Evolutionary conservation across 2,113 vertebrate genomes (phyloP).

Genomic region (Scolopax mira): DNA sequence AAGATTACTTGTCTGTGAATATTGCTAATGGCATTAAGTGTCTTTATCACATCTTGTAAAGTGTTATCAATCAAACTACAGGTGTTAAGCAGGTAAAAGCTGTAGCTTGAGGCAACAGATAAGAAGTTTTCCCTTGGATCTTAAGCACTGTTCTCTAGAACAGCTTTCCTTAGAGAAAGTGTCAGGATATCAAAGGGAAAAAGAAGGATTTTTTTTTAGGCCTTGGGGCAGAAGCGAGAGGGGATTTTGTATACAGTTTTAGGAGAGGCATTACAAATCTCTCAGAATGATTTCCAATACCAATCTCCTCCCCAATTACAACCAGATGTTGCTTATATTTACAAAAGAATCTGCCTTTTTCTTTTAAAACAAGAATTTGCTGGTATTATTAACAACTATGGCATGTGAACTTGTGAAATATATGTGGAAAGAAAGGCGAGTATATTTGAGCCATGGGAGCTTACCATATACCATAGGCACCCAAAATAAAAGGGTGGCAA

Average conservation of each 20-base stretch:
- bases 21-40: slow-evolving; percentile 14
- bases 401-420: not conserved
- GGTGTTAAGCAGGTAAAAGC: slow-evolving; percentile 28
- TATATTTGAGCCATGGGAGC: not conserved
- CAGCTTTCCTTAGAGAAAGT: not conserved
- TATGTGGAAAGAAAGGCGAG: not conserved
- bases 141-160: not conserved
- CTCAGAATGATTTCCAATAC: not conserved
- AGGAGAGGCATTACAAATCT: not conserved
- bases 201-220: not conserved
- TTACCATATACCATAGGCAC: not conserved
- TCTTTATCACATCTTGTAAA: slow-evolving; percentile 50
- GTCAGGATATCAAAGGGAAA: slow-evolving; percentile 23
- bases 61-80: slow-evolving; percentile 24
- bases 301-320: not conserved
- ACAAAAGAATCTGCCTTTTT: not conserved
- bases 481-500: not conserved
- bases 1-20: slow-evolving; percentile 4
- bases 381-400: not conserved
- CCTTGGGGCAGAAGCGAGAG: not conserved
- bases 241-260: not conserved
- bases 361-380: not conserved
- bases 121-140: slow-evolving; percentile 27
- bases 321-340: not conserved
- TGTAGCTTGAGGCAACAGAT: slow-evolving; percentile 3